Conservation (phyloP, 2,797 vertebrate species). For the Gymnoscopelus microlampas region DNA sequence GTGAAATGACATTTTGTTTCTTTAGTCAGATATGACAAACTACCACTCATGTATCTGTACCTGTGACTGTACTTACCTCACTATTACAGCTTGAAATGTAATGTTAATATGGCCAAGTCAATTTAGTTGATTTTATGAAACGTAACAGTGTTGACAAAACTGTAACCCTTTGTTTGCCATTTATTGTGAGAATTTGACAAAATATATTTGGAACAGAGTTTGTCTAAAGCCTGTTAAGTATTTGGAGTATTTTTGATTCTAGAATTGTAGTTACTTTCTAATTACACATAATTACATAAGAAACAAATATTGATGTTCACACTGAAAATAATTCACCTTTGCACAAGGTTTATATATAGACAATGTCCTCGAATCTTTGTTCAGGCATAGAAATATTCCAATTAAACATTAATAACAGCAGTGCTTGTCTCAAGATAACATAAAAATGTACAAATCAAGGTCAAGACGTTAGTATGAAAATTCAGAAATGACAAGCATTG, state of each 20-base stretch:
- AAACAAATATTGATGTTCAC: too few species aligned
- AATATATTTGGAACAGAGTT: too few species aligned
- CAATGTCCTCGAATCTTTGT: too few species aligned
- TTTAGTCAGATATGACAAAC: constrained; percentile 13
- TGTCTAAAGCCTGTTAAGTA: too few species aligned
- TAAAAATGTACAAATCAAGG: too few species aligned
- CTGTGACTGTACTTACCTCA: constrained; percentile 23
- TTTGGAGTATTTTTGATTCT: too few species aligned
- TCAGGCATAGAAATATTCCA: not conserved
- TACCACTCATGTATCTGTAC: not conserved
- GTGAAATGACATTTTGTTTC: not conserved
- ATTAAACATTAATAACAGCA: not conserved
- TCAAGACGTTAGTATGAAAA: too few species aligned
- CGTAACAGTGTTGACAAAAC: not conserved
- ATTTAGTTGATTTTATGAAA: not conserved
- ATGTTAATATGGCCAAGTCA: not conserved
- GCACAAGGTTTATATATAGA: too few species aligned
- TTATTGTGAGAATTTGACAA: not conserved
- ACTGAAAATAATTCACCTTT: too few species aligned
- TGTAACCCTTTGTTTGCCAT: not conserved
- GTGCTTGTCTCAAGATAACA: not conserved
- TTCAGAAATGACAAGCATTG: too few species aligned
- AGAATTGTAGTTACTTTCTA: not conserved
- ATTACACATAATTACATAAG: not conserved
- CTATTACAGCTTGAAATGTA: not conserved